phyloP scores from a whole-genome alignment of 2,797 vertebrate species.

The Heterohyrax brucei region DNA sequence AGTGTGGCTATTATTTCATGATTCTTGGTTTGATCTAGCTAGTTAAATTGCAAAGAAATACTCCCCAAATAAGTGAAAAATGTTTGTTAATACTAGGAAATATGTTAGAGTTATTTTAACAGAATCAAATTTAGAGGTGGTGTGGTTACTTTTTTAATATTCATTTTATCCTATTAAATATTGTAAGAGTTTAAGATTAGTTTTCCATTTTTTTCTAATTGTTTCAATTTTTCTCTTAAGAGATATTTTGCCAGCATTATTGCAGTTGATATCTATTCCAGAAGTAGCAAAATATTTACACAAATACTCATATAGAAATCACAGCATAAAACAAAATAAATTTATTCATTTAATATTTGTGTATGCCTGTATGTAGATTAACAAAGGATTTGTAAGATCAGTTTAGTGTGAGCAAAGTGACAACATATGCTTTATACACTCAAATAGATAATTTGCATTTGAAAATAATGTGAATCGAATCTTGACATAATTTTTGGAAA shows the following conservation, averaged over 20 bases:
- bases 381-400: background rate
- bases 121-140: conserved; percentile 34
- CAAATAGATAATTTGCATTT: background rate
- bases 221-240: background rate
- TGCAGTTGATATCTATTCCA: background rate
- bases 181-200: background rate
- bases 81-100: background rate
- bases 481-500: background rate
- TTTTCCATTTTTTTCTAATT: background rate
- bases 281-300: conserved; percentile 21
- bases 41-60: conserved; percentile 18
- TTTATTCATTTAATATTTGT: background rate
- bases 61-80: background rate
- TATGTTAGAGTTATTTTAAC: background rate
- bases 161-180: background rate
- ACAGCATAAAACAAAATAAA: background rate
- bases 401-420: background rate
- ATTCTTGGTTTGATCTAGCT: conserved; percentile 14
- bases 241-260: background rate
- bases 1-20: background rate
- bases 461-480: background rate
- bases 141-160: background rate
- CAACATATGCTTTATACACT: background rate
- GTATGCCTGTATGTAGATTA: background rate
- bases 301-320: background rate